Evolutionary conservation across 1,140 invertebrate species (phyloP), one percentile per base, ranked within the genome.

Genomic region (Penaeus vannamei): DNA sequence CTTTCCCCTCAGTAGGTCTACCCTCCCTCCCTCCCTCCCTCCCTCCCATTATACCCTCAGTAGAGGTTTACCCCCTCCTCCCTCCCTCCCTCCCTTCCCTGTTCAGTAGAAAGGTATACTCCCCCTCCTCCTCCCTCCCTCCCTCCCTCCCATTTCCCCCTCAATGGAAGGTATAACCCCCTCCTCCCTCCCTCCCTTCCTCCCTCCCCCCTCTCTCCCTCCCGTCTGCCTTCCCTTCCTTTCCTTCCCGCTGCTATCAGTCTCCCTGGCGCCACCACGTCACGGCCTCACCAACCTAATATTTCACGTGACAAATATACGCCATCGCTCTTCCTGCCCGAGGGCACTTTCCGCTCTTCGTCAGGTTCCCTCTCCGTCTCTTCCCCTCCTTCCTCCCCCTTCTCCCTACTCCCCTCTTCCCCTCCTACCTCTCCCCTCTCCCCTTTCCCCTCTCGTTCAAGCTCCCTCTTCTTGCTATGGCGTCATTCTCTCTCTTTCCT

Each of bases 231-330:
- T 53, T 79, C 32, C 32, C 76, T 36, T 23, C 53, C 76, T 36
- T 26, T 79, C 76, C 32, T 53, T 79, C 36, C 29, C 42, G 23
- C 29, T n/a, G 36, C 62, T 42, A 62, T 69, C 32, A 12, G 61
- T 46, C 42, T 69, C n/a, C n/a, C 66, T 20, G 17, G 36, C 32
- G 59, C 61, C 62, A 32, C n/a, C 42, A 36, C 66, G 84, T 85
- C 84, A 85, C 64, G 32, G 32, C 32, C 42, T 85, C 36, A 36
- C 66, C 84, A 76, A 76, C 84, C 84, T 85, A 85, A 85, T 85
- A 85, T 85, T 85, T 85, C 84, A 72, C 84, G 84, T 85, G 66
- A 72, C 84, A 85, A 85, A 85, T 85, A 72, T 85, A 85, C 42
- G 84, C 62, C 84, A 76, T 46, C 46, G 22, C 60, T 59, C 42